Base-by-base conservation (phyloP, 2,113 vertebrate species). In the Triplophysa tibetana region DNA sequence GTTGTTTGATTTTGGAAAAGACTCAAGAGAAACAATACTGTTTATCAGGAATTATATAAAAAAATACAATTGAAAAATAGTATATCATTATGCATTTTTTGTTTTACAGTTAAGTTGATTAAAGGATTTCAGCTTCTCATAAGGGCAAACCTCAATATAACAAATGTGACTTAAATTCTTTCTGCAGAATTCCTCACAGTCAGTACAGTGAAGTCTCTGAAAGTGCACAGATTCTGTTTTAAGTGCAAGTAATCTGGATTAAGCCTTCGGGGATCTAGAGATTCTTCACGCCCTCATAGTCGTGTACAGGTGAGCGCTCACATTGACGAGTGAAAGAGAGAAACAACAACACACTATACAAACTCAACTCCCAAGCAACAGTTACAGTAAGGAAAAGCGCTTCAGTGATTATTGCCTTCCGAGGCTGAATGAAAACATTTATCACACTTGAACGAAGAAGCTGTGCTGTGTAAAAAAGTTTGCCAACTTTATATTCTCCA, bases 231-330 rank as follows among this genome's bases (percentile, higher is more conserved):
- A 43, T 43, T 43, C 41, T 43, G 41, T 43, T 43, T 43, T 29
- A 17, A 14, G 0, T 52, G 48, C 14, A 16, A 38, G 62, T 74
- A 23, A 67, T 23, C 19, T 23, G 65, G 6, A 58, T 67, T 81
- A 29, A 17, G 33, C 52, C 29, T 38, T 80, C 24, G 48, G 70
- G 52, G 45, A 63, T 63, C 9, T 38, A 14, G 64, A 38, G 45
- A 43, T 21, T 60, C 58, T 45, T 60, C 62, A 66, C 7, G 2
- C 64, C 50, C 48, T 69, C 9, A 26, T 41, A 23, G 26, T 58
- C 52, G 50, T n/a, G 8, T 50, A 56, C 43, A 64, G 70, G 21
- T 64, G 70, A 13, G 54, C 23, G 68, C 24, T 63, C n/a, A n/a
- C n/a, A n/a, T n/a, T n/a, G n/a, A n/a, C n/a, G n/a, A n/a, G n/a